Evolutionary conservation across 1,140 invertebrate genomes (phyloP), one percentile per base, ranked within the genome.

Genomic region (Neodiprion pinetum): DNA sequence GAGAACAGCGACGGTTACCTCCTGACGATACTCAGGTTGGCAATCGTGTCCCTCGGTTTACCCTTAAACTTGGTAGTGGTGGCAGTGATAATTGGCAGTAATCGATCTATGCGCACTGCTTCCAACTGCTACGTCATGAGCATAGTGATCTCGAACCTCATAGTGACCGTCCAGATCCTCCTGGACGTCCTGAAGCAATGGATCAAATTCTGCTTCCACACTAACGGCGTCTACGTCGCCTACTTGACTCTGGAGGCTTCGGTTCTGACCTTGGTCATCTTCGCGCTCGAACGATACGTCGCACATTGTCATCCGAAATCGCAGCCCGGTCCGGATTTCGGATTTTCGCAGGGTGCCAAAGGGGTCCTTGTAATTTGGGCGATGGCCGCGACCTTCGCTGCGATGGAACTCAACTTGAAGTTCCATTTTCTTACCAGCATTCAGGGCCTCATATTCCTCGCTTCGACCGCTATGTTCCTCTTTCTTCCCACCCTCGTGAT

Each of bases 371-470:
- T 82, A 0, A 81, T 84, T n/a, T 86, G 85, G 85, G 70, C 61
- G 8, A 75, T 79, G 70, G 71, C 80, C 1, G 76, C 78, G 11
- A 80, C 84, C 53, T 73, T 73, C 2, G 76, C 80, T 0, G 80
- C 81, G 0, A 81, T 86, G 75, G 82, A 83, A 23, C 72, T 87
- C 49, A 75, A 85, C 28, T 78, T 87, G 66, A 83, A 82, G 66
- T 72, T 80, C 2, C 75, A 78, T n/a, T 79, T 82, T 47, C 73
- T 79, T 4, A 74, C 76, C 2, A 76, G 83, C 61, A 76, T 75
- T 40, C 80, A 80, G 48, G 72, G 80, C 28, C 74, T 82, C 48
- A 82, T 87, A 49, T 86, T 81, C 67, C 72, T 82, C 1, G 81
- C 79, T 23, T 78, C 74, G 21, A 85, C 83, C 0, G 17, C 81